Conservation (phyloP, 2,113 vertebrate species). For the Chaetodon trifascialis region DNA sequence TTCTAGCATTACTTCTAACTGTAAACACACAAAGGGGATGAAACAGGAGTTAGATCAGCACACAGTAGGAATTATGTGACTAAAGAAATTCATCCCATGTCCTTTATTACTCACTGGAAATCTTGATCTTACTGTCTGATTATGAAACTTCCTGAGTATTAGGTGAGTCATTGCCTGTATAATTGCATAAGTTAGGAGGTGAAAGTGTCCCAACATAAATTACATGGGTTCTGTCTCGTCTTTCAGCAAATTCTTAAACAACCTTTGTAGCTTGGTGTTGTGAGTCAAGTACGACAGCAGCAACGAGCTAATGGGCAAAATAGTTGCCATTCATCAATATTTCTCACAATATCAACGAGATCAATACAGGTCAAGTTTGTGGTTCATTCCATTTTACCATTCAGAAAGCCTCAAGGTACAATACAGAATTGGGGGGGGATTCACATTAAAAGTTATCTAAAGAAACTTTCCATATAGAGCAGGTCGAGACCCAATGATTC, state of each 20-base stretch:
- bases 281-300: not conserved
- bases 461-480: too few relatives aligned
- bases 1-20: conserved; percentile 99
- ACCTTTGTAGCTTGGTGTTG: not conserved
- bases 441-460: too few relatives aligned
- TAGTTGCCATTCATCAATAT: not conserved
- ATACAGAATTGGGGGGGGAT: not conserved
- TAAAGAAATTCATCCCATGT: not conserved
- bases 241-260: not conserved
- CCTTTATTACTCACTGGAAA: not conserved
- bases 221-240: not conserved
- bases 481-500: too few relatives aligned
- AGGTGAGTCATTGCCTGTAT: not conserved
- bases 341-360: not conserved
- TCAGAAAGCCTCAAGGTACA: not conserved
- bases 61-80: not conserved
- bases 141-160: not conserved
- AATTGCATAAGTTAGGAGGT: not conserved
- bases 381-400: not conserved
- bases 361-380: not conserved
- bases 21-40: conserved; percentile 58
- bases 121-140: not conserved
- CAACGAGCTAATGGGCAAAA: not conserved
- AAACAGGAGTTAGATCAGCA: not conserved
- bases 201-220: not conserved